phyloP scores from a whole-genome alignment of 2,888 invertebrate species.

The Calameuta pallipes region DNA sequence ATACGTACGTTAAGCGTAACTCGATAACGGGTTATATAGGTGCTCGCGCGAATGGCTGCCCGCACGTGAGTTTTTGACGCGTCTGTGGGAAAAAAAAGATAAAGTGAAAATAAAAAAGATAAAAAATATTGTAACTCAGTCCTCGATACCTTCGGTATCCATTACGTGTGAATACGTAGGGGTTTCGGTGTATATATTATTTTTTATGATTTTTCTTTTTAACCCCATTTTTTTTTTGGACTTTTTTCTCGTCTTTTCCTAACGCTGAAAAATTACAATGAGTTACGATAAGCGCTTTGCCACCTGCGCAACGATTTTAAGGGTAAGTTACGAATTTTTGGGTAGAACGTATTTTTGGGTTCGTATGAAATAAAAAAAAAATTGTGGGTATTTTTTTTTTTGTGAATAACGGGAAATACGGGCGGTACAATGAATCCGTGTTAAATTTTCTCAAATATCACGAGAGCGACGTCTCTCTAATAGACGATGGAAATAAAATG shows the following conservation, averaged over 20 bases:
- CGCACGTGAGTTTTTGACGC: neutral
- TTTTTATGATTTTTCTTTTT: neutral
- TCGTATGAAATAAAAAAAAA: neutral
- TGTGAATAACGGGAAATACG: neutral
- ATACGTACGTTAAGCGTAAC: neutral
- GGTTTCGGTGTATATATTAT: neutral
- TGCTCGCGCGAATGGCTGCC: neutral
- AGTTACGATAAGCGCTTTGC: neutral
- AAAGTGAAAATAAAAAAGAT: neutral
- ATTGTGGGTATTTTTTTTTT: neutral
- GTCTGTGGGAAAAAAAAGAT: neutral
- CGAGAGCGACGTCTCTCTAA: neutral
- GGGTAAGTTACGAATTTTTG: neutral
- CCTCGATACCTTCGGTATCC: neutral
- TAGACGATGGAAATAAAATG: neutral
- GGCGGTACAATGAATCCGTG: neutral
- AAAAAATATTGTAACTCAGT: neutral
- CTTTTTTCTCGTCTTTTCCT: neutral
- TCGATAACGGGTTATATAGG: neutral
- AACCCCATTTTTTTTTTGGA: neutral
- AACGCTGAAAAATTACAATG: neutral
- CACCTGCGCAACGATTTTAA: neutral
- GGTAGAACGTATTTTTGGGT: neutral
- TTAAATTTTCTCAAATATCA: neutral
- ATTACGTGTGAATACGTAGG: neutral